Conservation (phyloP, 2,113 vertebrate species). For the Upupa epops region DNA sequence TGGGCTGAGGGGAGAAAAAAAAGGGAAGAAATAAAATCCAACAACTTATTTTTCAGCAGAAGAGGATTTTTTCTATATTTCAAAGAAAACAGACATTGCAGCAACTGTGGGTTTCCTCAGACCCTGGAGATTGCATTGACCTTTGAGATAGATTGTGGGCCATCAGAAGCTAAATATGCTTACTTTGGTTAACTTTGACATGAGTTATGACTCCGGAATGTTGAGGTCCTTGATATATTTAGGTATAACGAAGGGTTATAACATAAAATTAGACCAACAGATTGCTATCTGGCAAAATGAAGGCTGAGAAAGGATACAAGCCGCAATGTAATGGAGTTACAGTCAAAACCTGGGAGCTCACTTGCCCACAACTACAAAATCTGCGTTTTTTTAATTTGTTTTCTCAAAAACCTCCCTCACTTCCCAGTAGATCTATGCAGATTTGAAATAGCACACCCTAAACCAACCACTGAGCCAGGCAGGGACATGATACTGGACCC, state of each 20-base stretch:
- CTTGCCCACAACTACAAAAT: neutral
- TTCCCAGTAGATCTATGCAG: neutral
- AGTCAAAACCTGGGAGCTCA: neutral
- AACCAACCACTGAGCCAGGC: neutral
- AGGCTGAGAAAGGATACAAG: neutral
- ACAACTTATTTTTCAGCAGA: neutral
- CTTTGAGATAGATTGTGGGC: constrained; percentile 18
- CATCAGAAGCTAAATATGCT: constrained; percentile 46
- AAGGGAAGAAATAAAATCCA: neutral
- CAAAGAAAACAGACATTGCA: neutral
- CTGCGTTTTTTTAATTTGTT: neutral
- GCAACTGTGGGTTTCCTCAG: constrained; percentile 26
- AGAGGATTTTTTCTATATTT: neutral
- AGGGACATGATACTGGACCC: accelerated
- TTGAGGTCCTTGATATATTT: constrained; percentile 56
- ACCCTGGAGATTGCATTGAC: constrained; percentile 28
- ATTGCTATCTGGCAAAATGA: constrained; percentile 2
- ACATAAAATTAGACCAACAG: constrained; percentile 48
- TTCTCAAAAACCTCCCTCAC: neutral
- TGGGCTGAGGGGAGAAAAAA: neutral
- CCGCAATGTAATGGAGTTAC: constrained; percentile 9
- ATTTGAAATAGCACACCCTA: neutral
- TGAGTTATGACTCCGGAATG: constrained; percentile 45
- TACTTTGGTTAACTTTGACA: neutral
- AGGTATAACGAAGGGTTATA: constrained; percentile 45